Evolutionary conservation across 2,888 invertebrate genomes (phyloP), one percentile per base, ranked within the genome.

Genomic region (Eutolmus rufibarbis): DNA sequence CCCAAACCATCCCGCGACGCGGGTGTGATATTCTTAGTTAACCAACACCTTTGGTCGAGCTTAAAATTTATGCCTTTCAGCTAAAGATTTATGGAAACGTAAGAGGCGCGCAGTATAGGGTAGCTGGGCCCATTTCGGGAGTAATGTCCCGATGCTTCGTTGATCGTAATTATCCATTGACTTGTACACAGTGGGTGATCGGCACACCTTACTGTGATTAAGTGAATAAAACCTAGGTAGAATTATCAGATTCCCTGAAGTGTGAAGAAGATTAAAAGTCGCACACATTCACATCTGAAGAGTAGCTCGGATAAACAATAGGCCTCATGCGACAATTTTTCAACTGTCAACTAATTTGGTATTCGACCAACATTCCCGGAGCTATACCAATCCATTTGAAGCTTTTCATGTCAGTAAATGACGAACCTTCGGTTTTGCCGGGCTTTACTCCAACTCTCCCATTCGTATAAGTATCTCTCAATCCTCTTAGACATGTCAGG

Each of bases 61-160:
- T 34, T 57, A 23, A 43, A 74, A 85, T 85, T 85, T 85, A 85
- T 57, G 28, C 34, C 43, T n/a, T 46, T 74, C 40, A 46, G 16
- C 74, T 43, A 31, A 85, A 34, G 46, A 85, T 85, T 85, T 85
- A 85, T 85, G 85, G 85, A 74, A 85, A 46, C 85, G 40, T 74
- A 84, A 84, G 37, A 40, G 57, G 23, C n/a, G 66, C 51, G n/a
- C 81, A 81, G 28, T 23, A 34, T 57, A 84, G 66, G 40, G n/a
- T 56, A 66, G 82, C 66, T 66, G n/a, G 28, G 37, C 66, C 19
- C 34, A 66, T 57, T 37, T 57, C 14, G 16, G 37, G 16, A 81
- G 56, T 51, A 23, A 14, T 28, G 43, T 78, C 37, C 40, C n/a
- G 56, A 82, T 57, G 19, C 19, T 23, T 34, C 23, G 82, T 66